These are phyloP conservation scores for Heliconius hortense DNA, from an alignment of 2,888 invertebrate species.

Conservation along the genomic window DNA sequence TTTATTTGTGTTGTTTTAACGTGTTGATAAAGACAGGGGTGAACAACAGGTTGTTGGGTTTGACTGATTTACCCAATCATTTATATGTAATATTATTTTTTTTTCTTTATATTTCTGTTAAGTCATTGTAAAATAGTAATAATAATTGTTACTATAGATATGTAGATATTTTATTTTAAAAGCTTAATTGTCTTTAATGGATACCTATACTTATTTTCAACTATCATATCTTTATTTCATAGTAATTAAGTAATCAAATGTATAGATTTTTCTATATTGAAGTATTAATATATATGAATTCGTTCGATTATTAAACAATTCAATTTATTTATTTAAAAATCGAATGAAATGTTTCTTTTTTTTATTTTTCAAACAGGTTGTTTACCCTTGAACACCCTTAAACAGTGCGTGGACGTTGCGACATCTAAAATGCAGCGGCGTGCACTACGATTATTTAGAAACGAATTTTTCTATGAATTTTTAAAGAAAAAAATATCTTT, in stretches of 20 bases:
- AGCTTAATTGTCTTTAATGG: too few species aligned
- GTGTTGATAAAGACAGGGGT: conserved; percentile 57
- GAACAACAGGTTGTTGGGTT: background rate
- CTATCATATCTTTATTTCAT: too few species aligned
- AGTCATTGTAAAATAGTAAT: background rate
- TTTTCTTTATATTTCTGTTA: background rate
- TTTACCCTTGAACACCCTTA: conserved; percentile 57
- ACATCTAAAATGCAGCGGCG: conserved; percentile 39
- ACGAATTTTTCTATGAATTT: background rate
- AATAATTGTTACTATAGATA: background rate
- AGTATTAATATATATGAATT: too few species aligned
- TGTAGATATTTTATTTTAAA: too few species aligned
- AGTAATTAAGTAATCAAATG: too few species aligned
- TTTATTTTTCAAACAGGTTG: conserved; percentile 36
- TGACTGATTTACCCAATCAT: background rate
- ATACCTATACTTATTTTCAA: too few species aligned
- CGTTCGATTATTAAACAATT: too few species aligned
- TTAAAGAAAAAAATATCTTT: background rate
- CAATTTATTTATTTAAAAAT: too few species aligned
- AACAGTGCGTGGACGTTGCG: conserved; percentile 43
- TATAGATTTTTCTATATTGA: too few species aligned
- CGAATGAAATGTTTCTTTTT: background rate
- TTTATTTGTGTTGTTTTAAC: conserved; percentile 73
- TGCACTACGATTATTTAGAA: conserved; percentile 30
- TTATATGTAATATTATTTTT: background rate